A percentile compares a stretch with the other conserved stretches of the same genome.
phyloP scores from a whole-genome alignment of 2,888 invertebrate species.

The Leptinotarsa tumamoca region DNA sequence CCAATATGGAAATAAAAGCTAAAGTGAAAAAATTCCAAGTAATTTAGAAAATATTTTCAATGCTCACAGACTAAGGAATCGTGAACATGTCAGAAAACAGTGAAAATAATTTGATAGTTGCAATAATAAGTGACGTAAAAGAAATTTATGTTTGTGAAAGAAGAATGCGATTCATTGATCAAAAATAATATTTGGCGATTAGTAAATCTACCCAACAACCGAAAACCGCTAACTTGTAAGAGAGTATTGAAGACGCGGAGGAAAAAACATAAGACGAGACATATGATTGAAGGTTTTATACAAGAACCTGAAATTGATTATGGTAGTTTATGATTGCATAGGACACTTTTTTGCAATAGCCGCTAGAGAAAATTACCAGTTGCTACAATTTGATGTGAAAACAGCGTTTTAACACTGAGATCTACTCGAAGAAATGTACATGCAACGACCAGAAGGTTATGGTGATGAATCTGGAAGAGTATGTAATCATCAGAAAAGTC shows the following conservation, averaged over 20 bases:
- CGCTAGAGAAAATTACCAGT: background rate
- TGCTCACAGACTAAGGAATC: background rate
- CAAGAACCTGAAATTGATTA: background rate
- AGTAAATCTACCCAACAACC: background rate
- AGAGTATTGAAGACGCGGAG: conserved; percentile 34
- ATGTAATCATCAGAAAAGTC: background rate
- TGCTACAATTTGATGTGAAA: conserved; percentile 1
- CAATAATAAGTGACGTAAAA: background rate
- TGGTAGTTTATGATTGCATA: background rate
- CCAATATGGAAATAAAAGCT: background rate
- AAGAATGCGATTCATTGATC: conserved; percentile 1
- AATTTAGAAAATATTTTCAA: background rate
- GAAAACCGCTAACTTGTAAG: conserved; percentile 19
- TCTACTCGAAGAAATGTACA: background rate
- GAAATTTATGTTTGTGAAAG: background rate
- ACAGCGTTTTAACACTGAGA: background rate
- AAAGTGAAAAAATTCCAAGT: background rate
- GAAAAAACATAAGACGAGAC: background rate
- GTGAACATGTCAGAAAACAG: background rate
- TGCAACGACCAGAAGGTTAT: background rate
- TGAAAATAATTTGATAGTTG: background rate
- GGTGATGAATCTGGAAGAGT: background rate
- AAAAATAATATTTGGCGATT: conserved; percentile 29
- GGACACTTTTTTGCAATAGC: background rate
- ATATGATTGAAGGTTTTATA: background rate